Conservation (phyloP, 2,888 invertebrate genomes). For the Pachliopta kotzebuea region DNA sequence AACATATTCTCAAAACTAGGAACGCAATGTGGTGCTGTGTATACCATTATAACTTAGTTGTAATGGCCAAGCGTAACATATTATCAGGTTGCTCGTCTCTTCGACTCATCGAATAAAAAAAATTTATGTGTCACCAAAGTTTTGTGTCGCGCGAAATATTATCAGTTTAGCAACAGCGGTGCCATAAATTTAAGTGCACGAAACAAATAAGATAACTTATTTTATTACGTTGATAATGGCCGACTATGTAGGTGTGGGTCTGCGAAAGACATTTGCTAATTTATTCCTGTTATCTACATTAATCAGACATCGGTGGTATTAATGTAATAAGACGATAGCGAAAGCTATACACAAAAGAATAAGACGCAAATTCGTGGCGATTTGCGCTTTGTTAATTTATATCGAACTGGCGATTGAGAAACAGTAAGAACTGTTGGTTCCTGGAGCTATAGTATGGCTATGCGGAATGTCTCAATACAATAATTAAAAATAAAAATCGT, state of each 20-base stretch:
- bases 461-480: too few species aligned
- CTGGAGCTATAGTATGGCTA: too few species aligned
- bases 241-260: slow-evolving; percentile 18
- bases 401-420: too few species aligned
- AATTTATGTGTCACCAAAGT: too few species aligned
- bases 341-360: slow-evolving; percentile 20
- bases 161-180: slow-evolving; percentile 5
- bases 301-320: slow-evolving; percentile 20
- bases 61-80: too few species aligned
- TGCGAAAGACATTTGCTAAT: slow-evolving; percentile 27
- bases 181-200: slow-evolving; percentile 22
- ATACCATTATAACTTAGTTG: too few species aligned
- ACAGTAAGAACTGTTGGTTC: too few species aligned
- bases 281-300: slow-evolving; percentile 26
- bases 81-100: too few species aligned
- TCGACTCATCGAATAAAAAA: too few species aligned
- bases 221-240: slow-evolving; percentile 27
- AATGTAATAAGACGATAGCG: slow-evolving; percentile 2
- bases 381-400: background rate
- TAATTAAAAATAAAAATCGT: too few species aligned
- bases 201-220: slow-evolving; percentile 24
- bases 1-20: too few species aligned
- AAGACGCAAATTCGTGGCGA: background rate
- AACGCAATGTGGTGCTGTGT: too few species aligned
- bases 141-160: background rate